Percentiles rank a stretch among this genome's conserved stretches.
These are phyloP conservation scores for Anseranas semipalmata DNA, from an alignment of 2,113 vertebrate species.

Conservation along the genomic window DNA sequence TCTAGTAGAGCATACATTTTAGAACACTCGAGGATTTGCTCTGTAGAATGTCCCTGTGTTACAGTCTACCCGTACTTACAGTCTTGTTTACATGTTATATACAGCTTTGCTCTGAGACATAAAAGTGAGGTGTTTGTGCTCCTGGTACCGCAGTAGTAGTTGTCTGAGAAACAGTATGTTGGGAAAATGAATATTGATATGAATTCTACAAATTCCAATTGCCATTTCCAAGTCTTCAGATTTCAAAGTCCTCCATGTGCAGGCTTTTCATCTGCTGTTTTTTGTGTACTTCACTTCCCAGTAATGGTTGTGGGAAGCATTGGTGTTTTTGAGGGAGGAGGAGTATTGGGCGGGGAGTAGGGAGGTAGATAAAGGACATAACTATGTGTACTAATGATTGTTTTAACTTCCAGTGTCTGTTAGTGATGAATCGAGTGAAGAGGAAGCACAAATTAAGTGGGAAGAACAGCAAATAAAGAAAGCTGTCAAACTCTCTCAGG, in stretches of 20 bases:
- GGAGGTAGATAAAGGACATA: background rate
- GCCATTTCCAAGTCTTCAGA: background rate
- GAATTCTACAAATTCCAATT: background rate
- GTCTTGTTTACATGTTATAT: background rate
- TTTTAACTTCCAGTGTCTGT: constrained; percentile 70
- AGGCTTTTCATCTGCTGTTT: background rate
- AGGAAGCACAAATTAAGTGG: constrained; percentile 85
- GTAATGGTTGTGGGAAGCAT: background rate
- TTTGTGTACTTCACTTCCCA: background rate
- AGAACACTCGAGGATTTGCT: background rate
- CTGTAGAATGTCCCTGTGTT: background rate
- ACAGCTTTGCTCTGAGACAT: background rate
- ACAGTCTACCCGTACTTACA: background rate
- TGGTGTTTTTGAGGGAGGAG: background rate
- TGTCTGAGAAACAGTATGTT: background rate
- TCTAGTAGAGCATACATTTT: background rate
- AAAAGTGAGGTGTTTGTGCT: background rate
- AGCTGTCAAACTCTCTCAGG: constrained; percentile 84
- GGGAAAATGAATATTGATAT: background rate
- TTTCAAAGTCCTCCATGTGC: background rate
- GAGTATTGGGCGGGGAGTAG: background rate
- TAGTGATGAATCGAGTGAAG: constrained; percentile 71
- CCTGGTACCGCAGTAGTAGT: background rate
- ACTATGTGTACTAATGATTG: background rate
- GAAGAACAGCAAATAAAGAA: constrained; percentile 92